Base-by-base conservation (phyloP, 2,888 invertebrate genomes). In the Nineta flava region DNA sequence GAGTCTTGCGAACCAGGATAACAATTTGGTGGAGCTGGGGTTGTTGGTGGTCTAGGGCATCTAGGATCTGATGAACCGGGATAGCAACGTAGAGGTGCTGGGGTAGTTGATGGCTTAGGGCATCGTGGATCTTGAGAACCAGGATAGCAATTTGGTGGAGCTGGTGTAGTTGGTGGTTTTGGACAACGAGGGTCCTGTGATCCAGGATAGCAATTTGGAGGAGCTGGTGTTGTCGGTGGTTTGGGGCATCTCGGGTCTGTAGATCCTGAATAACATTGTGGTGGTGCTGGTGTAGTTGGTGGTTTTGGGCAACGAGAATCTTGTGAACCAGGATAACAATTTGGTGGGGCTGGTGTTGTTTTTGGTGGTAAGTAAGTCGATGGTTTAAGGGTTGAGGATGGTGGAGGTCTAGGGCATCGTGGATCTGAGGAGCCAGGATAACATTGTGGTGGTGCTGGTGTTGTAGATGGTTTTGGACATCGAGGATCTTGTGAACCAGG, bases 11-110 rank as follows among this genome's bases (percentile, higher is more conserved):
- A 61, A 13, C 67, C 66, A 1, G 66, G 64, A 48, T 59, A 64
- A 46, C 66, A 67, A 3, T 54, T 55, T 9, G 61, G 60, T 34
- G 55, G 54, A 16, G 55, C 51, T 58, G 50, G 57, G 57, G 54
- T 47, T 52, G 52, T 48, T 31, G 51, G 42, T n/a, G 21, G 55
- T 12, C 53, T 52, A 32, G 57, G 55, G 9, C 59, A 59, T 13
- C 58, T 41, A n/a, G 58, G 55, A 49, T 60, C 58, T 1, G 47
- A 55, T 13, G 60, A 57, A 2, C 65, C 65, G 9, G 64, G 62
- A 49, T 54, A 62, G 41, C 62, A 73, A n/a, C n/a, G n/a, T 65
- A 53, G 68, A 67, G 31, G 68, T 65, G 56, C 53, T 1, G 57
- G 50, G 1, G 32, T 9, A 46, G 53, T 43, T n/a, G n/a, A n/a